These are phyloP conservation scores for Pollenia amentaria DNA, from an alignment of 2,888 invertebrate species.

Conservation along the genomic window DNA sequence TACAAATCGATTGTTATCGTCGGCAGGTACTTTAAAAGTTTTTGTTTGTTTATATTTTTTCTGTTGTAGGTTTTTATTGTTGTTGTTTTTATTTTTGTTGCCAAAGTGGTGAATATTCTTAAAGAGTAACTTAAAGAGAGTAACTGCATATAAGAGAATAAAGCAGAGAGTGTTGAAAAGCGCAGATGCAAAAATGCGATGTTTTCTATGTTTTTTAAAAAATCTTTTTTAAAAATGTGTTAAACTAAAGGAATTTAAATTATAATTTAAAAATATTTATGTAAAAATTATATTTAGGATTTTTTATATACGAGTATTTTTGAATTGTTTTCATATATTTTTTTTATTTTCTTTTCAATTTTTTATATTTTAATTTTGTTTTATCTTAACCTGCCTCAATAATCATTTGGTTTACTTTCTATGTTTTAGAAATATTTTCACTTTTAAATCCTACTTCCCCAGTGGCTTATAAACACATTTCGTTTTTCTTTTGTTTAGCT, in stretches of 20 bases:
- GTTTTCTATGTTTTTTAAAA: slow-evolving; percentile 66
- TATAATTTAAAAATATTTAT: neutral
- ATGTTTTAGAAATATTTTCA: slow-evolving; percentile 62
- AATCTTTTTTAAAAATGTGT: no score
- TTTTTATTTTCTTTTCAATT: neutral
- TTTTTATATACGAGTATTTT: neutral
- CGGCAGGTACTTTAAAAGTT: slow-evolving; percentile 8
- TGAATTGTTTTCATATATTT: neutral
- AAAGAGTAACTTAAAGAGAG: slow-evolving; percentile 13
- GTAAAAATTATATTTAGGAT: no score
- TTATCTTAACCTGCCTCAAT: slow-evolving; percentile 66
- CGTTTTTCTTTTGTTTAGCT: slow-evolving; percentile 36
- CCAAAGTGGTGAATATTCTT: slow-evolving; percentile 54
- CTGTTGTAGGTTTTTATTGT: no score
- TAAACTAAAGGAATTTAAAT: neutral
- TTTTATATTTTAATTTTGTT: neutral
- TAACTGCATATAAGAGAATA: slow-evolving; percentile 3
- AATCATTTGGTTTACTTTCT: slow-evolving; percentile 49
- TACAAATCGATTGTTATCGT: slow-evolving; percentile 31
- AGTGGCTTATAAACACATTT: slow-evolving; percentile 64
- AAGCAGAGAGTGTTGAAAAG: neutral
- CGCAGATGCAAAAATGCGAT: slow-evolving; percentile 53
- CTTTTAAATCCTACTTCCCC: slow-evolving; percentile 51
- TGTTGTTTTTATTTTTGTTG: neutral
- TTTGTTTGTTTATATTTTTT: slow-evolving; percentile 5